phyloP scores from a whole-genome alignment of 1,140 invertebrate species.

The Scylla paramamosain region DNA sequence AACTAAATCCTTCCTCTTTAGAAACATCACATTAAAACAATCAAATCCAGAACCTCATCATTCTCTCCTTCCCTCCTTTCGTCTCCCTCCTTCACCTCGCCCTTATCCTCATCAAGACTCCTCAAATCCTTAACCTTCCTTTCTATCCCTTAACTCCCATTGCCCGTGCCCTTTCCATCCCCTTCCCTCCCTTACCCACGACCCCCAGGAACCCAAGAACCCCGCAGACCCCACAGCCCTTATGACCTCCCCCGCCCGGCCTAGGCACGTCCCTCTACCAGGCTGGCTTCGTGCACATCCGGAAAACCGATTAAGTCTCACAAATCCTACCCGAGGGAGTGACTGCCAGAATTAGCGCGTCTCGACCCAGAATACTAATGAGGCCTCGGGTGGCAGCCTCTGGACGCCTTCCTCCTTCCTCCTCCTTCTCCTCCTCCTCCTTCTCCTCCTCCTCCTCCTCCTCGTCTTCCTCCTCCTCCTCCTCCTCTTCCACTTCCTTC shows the following conservation, averaged over 20 bases:
- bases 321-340: constrained; percentile 34
- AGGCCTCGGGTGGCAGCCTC: background rate
- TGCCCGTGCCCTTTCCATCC: background rate
- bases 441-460: background rate
- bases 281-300: background rate
- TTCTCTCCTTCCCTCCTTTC: no score
- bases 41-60: no score
- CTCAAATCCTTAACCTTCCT: background rate
- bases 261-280: background rate
- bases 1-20: no score
- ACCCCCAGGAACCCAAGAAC: background rate
- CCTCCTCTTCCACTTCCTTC: background rate
- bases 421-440: background rate
- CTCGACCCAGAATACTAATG: constrained; percentile 36
- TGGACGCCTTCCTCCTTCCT: background rate
- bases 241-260: background rate
- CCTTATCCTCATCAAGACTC: background rate
- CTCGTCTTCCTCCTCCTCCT: background rate
- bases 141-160: background rate
- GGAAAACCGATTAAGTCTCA: constrained; percentile 34
- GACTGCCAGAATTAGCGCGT: constrained; percentile 46
- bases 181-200: background rate
- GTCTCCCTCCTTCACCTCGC: no score
- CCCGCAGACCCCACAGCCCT: background rate
- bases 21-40: no score